phyloP scores from a whole-genome alignment of 2,888 invertebrate species.

The Tolmerus cingulatus region DNA sequence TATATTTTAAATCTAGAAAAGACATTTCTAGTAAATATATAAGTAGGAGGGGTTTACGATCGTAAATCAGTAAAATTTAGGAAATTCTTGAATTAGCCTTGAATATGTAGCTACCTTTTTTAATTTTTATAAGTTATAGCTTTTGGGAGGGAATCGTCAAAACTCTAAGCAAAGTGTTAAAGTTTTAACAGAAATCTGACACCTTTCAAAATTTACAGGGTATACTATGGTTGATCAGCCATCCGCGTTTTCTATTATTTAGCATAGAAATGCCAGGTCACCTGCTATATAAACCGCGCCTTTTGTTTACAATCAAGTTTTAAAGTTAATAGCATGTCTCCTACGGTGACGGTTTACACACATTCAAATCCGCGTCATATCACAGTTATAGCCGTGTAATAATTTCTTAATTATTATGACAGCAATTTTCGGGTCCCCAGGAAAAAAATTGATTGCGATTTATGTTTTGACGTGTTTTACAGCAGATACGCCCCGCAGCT shows the following conservation, averaged over 20 bases:
- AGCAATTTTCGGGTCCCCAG: background rate
- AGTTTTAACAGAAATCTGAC: background rate
- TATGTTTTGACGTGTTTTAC: constrained; percentile 25
- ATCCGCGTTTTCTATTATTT: background rate
- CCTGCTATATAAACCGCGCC: background rate
- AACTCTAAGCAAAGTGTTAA: background rate
- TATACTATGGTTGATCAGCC: background rate
- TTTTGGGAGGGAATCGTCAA: background rate
- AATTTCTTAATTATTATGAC: constrained; percentile 29
- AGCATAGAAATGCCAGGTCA: background rate
- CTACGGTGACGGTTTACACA: background rate
- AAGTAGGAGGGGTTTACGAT: too few species aligned
- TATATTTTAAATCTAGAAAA: too few species aligned
- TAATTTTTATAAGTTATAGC: background rate
- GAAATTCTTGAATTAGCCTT: too few species aligned
- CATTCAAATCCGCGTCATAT: background rate
- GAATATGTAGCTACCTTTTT: too few species aligned
- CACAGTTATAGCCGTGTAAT: background rate
- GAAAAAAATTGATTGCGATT: constrained; percentile 29
- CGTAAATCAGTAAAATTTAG: too few species aligned
- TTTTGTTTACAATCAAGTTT: background rate
- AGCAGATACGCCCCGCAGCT: background rate
- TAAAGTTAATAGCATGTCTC: background rate
- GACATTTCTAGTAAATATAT: too few species aligned
- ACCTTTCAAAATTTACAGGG: background rate